phyloP scores from a whole-genome alignment of 2,888 invertebrate species.

The Amphipoea lucens region DNA sequence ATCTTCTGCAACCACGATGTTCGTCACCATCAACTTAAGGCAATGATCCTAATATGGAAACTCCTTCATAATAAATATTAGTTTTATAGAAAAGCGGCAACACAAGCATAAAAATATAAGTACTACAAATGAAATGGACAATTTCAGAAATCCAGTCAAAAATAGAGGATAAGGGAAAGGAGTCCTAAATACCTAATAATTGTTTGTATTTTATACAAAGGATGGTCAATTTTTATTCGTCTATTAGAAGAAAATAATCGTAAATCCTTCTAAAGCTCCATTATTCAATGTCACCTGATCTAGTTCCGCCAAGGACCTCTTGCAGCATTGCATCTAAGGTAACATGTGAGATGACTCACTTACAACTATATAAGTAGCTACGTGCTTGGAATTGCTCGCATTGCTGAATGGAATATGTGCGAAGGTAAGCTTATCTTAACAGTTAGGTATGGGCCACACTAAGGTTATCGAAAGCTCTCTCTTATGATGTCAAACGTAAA shows the following conservation, averaged over 20 bases:
- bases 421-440: constrained; percentile 23
- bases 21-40: background rate
- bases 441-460: background rate
- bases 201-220: background rate
- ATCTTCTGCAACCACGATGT: background rate
- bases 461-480: background rate
- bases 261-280: background rate
- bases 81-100: background rate
- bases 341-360: constrained; percentile 21
- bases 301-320: constrained; percentile 18
- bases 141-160: background rate
- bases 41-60: background rate
- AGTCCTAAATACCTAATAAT: background rate
- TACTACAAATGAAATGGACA: background rate
- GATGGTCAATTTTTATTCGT: background rate
- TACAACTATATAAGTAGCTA: constrained; percentile 36
- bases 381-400: constrained; percentile 35
- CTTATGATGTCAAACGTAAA: background rate
- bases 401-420: constrained; percentile 18
- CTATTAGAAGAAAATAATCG: background rate
- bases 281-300: constrained; percentile 26
- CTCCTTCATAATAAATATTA: background rate
- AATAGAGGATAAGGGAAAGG: background rate
- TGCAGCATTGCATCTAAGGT: constrained; percentile 36
- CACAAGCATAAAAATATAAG: background rate